Percentiles rank a stretch among this genome's conserved stretches.
Evolutionary conservation across 2,113 vertebrate genomes (phyloP).

Genomic region (Tupaia tana): DNA sequence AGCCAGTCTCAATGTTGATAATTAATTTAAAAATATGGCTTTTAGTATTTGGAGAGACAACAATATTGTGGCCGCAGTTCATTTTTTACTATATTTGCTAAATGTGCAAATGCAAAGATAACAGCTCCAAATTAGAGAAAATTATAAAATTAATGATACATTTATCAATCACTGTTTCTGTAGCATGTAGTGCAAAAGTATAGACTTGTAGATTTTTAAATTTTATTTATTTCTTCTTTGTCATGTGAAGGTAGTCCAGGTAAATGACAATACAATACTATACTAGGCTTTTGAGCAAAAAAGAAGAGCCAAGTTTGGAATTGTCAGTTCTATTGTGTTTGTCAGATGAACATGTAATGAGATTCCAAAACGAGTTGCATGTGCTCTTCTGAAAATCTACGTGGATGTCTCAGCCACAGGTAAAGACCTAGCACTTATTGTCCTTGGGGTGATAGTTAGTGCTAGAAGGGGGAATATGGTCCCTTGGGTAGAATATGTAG

Average conservation of each 20-base stretch:
- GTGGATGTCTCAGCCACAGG: not conserved
- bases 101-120: not conserved
- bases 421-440: not conserved
- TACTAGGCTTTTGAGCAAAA: not conserved
- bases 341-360: accelerated
- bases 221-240: not conserved
- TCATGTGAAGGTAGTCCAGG: not conserved
- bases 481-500: not conserved
- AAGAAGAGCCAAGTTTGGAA: not conserved
- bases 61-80: not conserved
- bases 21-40: not conserved
- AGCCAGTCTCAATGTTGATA: not conserved
- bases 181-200: not conserved
- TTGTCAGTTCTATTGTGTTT: not conserved
- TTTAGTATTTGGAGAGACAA: not conserved
- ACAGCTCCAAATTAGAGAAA: not conserved
- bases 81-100: not conserved
- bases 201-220: not conserved
- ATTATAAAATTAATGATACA: not conserved
- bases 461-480: not conserved
- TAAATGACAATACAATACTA: not conserved
- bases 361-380: not conserved
- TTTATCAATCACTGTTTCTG: not conserved
- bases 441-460: not conserved
- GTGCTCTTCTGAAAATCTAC: not conserved